These are phyloP conservation scores for Campoplex capitator DNA, from an alignment of 2,888 invertebrate species.

Conservation along the genomic window DNA sequence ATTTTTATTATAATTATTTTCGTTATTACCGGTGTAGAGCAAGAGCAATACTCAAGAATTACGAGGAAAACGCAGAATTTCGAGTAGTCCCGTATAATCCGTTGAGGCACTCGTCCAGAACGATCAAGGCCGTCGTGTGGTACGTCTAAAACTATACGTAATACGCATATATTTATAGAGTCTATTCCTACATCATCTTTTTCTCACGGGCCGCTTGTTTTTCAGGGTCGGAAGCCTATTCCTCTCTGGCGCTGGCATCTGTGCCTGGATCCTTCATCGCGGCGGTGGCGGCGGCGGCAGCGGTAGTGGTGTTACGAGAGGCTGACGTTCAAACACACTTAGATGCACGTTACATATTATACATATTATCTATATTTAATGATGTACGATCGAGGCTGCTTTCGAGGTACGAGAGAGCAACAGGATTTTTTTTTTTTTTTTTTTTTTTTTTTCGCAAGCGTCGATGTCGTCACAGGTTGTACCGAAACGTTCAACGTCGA, in stretches of 20 bases:
- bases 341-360: slow-evolving; percentile 9
- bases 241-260: slow-evolving; percentile 73
- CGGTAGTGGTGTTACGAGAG: slow-evolving; percentile 10
- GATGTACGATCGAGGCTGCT: slow-evolving; percentile 15
- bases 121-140: slow-evolving; percentile 79
- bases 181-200: slow-evolving; percentile 30
- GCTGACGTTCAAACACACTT: not conserved
- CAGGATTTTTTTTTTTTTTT: not conserved
- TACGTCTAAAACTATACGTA: slow-evolving; percentile 67
- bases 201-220: slow-evolving; percentile 62
- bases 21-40: slow-evolving; percentile 73
- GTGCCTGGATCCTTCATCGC: slow-evolving; percentile 75
- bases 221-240: slow-evolving; percentile 76
- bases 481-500: slow-evolving; percentile 2
- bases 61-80: slow-evolving; percentile 79
- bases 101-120: slow-evolving; percentile 80
- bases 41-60: slow-evolving; percentile 78
- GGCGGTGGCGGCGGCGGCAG: not conserved
- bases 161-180: slow-evolving; percentile 37
- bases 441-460: not conserved
- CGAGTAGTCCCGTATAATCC: slow-evolving; percentile 81
- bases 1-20: not conserved
- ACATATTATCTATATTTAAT: slow-evolving; percentile 24
- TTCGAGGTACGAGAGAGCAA: not conserved
- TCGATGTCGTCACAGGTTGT: slow-evolving; percentile 23